Percentiles rank a stretch among this genome's conserved stretches.
Evolutionary conservation across 2,888 invertebrate genomes (phyloP).

Genomic region (Pycnomerus fuliginosus): DNA sequence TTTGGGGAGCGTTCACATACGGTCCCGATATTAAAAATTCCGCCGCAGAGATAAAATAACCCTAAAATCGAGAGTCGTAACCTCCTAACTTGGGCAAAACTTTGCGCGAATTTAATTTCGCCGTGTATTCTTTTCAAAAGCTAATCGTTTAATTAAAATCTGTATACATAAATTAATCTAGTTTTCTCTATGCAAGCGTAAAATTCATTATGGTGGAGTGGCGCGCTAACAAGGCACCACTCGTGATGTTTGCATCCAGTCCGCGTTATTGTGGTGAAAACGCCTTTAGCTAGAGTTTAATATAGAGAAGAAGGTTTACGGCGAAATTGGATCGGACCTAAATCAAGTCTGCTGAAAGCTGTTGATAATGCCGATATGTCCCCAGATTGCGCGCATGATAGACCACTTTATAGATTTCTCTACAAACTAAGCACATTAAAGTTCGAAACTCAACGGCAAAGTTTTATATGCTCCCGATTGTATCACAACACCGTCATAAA

Average conservation of each 20-base stretch:
- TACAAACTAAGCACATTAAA: too few relatives aligned
- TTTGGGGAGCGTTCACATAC: too few relatives aligned
- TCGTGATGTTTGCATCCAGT: constrained; percentile 13
- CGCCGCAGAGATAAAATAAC: too few relatives aligned
- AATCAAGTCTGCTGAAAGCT: constrained; percentile 30
- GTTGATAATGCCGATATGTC: constrained; percentile 32
- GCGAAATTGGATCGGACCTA: constrained; percentile 31
- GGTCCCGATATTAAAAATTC: too few relatives aligned
- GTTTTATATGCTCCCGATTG: too few relatives aligned
- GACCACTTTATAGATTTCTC: too few relatives aligned
- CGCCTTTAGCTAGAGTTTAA: constrained; percentile 17
- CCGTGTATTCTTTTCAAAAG: constrained; percentile 44
- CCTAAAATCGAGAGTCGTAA: too few relatives aligned
- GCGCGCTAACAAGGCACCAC: constrained; percentile 9
- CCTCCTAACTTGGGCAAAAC: too few relatives aligned
- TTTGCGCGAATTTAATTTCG: constrained; percentile 41
- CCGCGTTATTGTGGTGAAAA: constrained; percentile 14
- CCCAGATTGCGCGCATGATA: constrained; percentile 25
- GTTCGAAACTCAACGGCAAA: too few relatives aligned
- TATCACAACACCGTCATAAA: too few relatives aligned
- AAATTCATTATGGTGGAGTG: constrained; percentile 33
- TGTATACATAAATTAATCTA: constrained; percentile 42
- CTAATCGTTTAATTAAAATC: constrained; percentile 46
- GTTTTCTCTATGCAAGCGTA: constrained; percentile 36
- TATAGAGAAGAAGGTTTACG: constrained; percentile 16